phyloP scores from a whole-genome alignment of 2,888 invertebrate species.

The Selenia dentaria region DNA sequence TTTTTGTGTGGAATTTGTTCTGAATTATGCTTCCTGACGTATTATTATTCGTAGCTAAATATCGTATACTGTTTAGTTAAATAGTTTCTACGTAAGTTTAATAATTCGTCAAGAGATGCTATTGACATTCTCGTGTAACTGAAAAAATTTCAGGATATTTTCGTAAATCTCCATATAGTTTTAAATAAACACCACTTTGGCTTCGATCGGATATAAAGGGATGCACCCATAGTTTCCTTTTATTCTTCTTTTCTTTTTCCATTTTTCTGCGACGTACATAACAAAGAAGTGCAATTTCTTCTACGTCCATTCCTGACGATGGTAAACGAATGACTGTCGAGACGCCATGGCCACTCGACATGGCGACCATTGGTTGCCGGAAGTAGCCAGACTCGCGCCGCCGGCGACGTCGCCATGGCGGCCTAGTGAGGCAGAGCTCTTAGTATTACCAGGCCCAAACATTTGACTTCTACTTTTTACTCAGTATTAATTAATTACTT shows the following conservation, averaged over 20 bases:
- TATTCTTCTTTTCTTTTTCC: constrained; percentile 10
- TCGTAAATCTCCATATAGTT: constrained; percentile 30
- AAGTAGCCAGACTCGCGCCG: too few relatives aligned
- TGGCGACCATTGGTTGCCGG: constrained; percentile 24
- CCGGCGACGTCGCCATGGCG: too few relatives aligned
- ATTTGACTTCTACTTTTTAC: too few relatives aligned
- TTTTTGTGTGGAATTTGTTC: too few relatives aligned
- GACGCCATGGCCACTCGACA: constrained; percentile 23
- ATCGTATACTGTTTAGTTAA: constrained; percentile 31
- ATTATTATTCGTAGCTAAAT: too few relatives aligned
- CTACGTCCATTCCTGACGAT: constrained; percentile 22
- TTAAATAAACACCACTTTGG: constrained; percentile 22
- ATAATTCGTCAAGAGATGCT: constrained; percentile 33
- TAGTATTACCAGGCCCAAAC: too few relatives aligned
- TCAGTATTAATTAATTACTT: too few relatives aligned
- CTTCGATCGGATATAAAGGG: constrained; percentile 22
- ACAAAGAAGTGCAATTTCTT: constrained; percentile 19
- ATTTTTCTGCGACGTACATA: constrained; percentile 10
- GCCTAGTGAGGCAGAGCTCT: too few relatives aligned
- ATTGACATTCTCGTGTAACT: constrained; percentile 31
- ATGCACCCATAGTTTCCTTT: constrained; percentile 21
- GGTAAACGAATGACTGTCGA: constrained; percentile 23
- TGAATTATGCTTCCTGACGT: too few relatives aligned
- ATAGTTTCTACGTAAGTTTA: constrained; percentile 30
- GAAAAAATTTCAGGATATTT: constrained; percentile 29